These are phyloP conservation scores for Sylvietta virens DNA, from an alignment of 2,113 vertebrate genomes.

Conservation along the genomic window DNA sequence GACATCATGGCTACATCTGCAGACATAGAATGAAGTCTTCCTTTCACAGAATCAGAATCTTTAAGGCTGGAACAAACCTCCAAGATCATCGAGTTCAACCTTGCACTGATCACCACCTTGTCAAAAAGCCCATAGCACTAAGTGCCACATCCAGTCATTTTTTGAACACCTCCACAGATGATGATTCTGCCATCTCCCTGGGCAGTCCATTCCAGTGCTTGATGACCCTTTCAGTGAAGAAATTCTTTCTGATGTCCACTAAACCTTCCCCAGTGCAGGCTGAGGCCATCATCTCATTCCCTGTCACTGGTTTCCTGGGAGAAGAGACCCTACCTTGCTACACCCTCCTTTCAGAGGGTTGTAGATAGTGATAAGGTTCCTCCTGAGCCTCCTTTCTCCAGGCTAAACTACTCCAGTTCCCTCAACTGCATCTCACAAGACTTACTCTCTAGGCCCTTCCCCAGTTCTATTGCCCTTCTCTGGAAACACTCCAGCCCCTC, in stretches of 20 bases:
- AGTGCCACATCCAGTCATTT: not conserved
- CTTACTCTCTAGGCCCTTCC: not conserved
- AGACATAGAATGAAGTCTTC: not conserved
- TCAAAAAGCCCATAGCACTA: not conserved
- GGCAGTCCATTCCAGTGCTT: not conserved
- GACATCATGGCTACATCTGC: not conserved
- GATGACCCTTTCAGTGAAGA: not conserved
- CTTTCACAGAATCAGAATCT: not conserved
- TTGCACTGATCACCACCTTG: not conserved
- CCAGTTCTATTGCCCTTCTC: not conserved
- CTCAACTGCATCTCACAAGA: not conserved
- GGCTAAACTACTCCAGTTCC: not conserved
- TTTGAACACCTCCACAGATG: not conserved
- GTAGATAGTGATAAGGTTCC: not conserved
- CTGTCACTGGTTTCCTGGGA: rapidly evolving
- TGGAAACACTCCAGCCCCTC: not conserved
- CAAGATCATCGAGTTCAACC: rapidly evolving
- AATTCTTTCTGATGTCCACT: not conserved
- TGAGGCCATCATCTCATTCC: not conserved
- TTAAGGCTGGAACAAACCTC: not conserved
- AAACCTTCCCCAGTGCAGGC: not conserved
- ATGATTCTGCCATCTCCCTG: not conserved
- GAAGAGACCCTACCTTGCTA: too few relatives aligned
- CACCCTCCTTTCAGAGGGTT: not conserved
- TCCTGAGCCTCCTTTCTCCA: not conserved